Base-by-base conservation (phyloP, 1,140 invertebrate genomes). In the Drosophila virilis region DNA sequence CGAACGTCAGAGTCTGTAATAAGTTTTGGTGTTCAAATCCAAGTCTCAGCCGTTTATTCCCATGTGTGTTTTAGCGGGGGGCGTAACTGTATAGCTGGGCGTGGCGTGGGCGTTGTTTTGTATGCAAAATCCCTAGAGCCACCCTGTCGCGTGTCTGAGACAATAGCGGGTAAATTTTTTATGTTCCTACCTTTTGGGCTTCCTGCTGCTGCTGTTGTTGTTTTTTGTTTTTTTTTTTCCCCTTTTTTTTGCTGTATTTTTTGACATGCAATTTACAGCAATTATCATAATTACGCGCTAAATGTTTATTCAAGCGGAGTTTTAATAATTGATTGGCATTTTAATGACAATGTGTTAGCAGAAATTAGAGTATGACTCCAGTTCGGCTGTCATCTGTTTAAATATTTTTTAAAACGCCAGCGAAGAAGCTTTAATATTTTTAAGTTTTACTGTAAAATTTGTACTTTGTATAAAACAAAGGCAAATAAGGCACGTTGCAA, bases 1-100 rank as follows among this genome's bases (percentile, higher is more conserved):
- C 59, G 40, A 54, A 66, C 71, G 59, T 71, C 45, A 8, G 59
- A 55, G 48, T 57, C 40, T 58, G 62, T 88, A 89, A 80, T 84
- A 89, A 75, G 84, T 89, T 88, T 82, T 88, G 84, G 84, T 89
- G 84, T 89, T 67, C 50, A 89, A 88, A 88, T 80, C 84, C 77
- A 7, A 54, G 80, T 57, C 74, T 83, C 70, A 89, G 80, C 65
- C 77, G 67, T 54, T 82, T 89, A 89, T 77, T 80, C 80, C 79
- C 83, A 77, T 77, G 69, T 77, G 73, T 59, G 46, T 69, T 40
- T 22, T 15, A 33, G 37, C 8, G 17, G n/a, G 9, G 43, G 35
- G 52, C 37, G 45, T 59, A 28, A n/a, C 8, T 4, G n/a, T 51
- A 15, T 5, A 8, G 6, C 8, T 48, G 51, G 22, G 54, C 8